Conservation (phyloP, 2,888 invertebrate genomes). For the Drosophila stalkeri region DNA sequence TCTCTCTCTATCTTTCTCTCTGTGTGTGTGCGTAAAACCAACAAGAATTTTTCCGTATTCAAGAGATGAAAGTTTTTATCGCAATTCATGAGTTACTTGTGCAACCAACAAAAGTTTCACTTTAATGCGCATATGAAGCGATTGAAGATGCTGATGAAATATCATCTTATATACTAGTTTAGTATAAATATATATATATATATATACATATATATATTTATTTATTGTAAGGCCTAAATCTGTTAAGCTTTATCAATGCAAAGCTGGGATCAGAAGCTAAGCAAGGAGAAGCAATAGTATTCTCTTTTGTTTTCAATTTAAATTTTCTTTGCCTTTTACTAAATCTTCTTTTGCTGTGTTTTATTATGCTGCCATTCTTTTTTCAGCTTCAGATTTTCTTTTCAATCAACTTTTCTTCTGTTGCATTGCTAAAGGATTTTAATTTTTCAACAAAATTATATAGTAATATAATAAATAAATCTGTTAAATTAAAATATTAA, state of each 20-base stretch:
- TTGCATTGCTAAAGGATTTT: no score
- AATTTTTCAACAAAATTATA: no score
- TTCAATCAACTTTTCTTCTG: no score
- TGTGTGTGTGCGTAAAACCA: not conserved
- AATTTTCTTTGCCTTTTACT: no score
- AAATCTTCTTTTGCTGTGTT: no score
- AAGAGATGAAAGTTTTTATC: conserved; percentile 12
- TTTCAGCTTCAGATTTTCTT: no score
- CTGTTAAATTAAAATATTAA: no score
- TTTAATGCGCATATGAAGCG: conserved; percentile 2
- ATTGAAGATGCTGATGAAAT: not conserved
- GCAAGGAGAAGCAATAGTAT: not conserved
- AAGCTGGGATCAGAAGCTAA: not conserved
- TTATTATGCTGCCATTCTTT: no score
- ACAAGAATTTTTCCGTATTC: conserved; percentile 7
- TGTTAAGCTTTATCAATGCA: not conserved
- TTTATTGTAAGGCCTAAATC: not conserved
- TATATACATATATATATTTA: not conserved
- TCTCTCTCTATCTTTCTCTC: not conserved
- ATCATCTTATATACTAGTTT: not conserved
- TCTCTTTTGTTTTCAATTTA: no score
- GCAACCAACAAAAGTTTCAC: not conserved
- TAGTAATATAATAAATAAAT: no score
- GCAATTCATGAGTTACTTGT: conserved; percentile 12
- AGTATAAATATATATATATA: not conserved